Conservation (phyloP, 1,140 invertebrate genomes). For the Rhysida immarginata region DNA sequence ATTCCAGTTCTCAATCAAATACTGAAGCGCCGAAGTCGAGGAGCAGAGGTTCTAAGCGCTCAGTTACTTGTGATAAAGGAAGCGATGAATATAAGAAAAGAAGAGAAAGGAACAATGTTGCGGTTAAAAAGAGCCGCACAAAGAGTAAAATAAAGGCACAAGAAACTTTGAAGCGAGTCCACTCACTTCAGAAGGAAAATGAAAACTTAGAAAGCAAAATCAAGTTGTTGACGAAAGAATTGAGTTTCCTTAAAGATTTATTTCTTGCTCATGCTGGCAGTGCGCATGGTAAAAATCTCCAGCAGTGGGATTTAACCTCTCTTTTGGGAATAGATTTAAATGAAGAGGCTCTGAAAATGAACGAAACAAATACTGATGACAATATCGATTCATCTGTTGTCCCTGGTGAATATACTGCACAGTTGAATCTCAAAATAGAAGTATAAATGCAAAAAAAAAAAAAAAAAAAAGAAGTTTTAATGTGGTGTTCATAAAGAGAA, state of each 20-base stretch:
- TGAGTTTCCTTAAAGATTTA: conserved; percentile 72
- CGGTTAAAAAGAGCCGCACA: conserved; percentile 72
- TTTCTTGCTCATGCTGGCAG: conserved; percentile 62
- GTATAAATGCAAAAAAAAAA: no score
- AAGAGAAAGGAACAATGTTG: conserved; percentile 71
- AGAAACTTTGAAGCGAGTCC: conserved; percentile 61
- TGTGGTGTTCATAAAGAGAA: no score
- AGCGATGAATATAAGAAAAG: conserved; percentile 61
- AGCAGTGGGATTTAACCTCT: background rate
- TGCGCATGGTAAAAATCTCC: conserved; percentile 5
- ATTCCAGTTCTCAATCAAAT: no score
- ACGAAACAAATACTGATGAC: no score
- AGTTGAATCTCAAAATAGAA: no score
- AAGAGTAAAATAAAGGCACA: conserved; percentile 64
- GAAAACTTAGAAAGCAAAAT: conserved; percentile 70
- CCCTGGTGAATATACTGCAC: no score
- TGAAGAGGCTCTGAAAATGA: no score
- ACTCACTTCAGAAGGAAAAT: conserved; percentile 62
- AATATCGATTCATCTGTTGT: no score
- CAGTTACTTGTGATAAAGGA: conserved; percentile 38
- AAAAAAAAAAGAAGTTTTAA: no score
- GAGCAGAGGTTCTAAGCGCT: background rate
- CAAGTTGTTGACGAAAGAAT: conserved; percentile 63
- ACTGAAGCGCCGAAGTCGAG: background rate
- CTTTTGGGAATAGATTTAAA: no score